These are phyloP conservation scores for Argyrosomus japonicus DNA, from an alignment of 2,113 vertebrate species.

Conservation along the genomic window DNA sequence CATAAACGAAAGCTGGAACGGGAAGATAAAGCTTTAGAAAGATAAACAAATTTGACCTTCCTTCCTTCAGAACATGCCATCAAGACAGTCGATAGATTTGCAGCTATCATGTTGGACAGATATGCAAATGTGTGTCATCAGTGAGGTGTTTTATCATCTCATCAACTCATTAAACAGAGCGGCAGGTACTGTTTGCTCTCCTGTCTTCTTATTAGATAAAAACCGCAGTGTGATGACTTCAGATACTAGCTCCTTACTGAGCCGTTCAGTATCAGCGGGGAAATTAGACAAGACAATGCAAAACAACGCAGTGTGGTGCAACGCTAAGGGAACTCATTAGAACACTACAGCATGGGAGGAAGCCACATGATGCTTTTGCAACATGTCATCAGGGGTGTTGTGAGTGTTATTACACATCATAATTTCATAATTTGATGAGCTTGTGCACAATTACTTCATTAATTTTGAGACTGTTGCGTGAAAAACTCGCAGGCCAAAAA, in stretches of 20 bases:
- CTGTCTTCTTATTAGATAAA: constrained; percentile 63
- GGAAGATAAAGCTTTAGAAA: constrained; percentile 19
- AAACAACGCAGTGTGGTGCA: constrained; percentile 73
- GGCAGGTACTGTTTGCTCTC: constrained; percentile 60
- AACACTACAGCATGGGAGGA: constrained; percentile 50
- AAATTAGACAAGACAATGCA: constrained; percentile 73
- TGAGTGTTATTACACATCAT: constrained; percentile 66
- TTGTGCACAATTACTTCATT: constrained; percentile 65
- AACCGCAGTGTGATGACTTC: constrained; percentile 55
- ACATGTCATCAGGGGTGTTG: constrained; percentile 54
- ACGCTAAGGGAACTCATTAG: constrained; percentile 70
- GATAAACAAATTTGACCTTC: constrained; percentile 49
- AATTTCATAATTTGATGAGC: constrained; percentile 53
- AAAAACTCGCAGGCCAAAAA: background rate
- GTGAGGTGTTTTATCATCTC: constrained; percentile 47
- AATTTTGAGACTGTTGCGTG: constrained; percentile 35
- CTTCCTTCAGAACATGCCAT: constrained; percentile 7
- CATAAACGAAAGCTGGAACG: constrained; percentile 8
- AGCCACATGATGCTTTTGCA: constrained; percentile 59
- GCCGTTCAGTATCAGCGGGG: constrained; percentile 53
- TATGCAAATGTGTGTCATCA: constrained; percentile 33
- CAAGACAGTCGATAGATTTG: constrained; percentile 27
- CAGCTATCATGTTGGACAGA: constrained; percentile 30
- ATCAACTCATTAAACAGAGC: constrained; percentile 68
- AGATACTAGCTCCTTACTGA: constrained; percentile 60